Evolutionary conservation across 2,113 vertebrate genomes (phyloP).

Genomic region (Lanius collurio): DNA sequence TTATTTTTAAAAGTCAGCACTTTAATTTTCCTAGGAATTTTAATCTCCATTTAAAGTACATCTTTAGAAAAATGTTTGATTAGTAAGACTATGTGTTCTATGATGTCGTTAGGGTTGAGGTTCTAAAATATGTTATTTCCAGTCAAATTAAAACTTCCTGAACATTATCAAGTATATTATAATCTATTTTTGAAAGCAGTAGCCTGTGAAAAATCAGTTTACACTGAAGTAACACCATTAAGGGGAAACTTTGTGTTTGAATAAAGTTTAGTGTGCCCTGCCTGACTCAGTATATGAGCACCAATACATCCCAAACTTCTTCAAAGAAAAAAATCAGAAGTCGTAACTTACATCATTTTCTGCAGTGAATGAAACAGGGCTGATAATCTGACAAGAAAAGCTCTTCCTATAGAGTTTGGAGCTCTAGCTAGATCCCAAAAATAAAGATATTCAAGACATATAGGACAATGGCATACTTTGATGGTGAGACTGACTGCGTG

Average conservation of each 20-base stretch:
- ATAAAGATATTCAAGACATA: not conserved
- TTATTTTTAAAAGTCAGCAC: not conserved
- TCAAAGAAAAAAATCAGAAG: not conserved
- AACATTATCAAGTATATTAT: not conserved
- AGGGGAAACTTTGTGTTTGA: not conserved
- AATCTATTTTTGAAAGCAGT: not conserved
- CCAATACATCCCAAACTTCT: not conserved
- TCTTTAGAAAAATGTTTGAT: not conserved
- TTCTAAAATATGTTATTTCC: not conserved
- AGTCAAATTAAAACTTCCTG: not conserved
- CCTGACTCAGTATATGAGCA: not conserved
- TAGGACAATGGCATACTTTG: not conserved
- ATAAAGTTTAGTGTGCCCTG: not conserved
- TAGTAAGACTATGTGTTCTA: not conserved
- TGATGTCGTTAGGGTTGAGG: not conserved
- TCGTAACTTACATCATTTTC: not conserved
- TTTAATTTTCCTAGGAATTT: not conserved
- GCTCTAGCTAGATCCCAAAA: not conserved
- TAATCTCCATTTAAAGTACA: not conserved
- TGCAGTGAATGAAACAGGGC: not conserved
- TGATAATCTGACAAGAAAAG: not conserved
- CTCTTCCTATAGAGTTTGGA: not conserved
- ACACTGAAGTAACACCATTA: not conserved
- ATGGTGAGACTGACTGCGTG: not conserved
- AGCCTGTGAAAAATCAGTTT: not conserved